These are phyloP conservation scores for Conus canariensis DNA, from an alignment of 2,888 invertebrate genomes.

Conservation along the genomic window DNA sequence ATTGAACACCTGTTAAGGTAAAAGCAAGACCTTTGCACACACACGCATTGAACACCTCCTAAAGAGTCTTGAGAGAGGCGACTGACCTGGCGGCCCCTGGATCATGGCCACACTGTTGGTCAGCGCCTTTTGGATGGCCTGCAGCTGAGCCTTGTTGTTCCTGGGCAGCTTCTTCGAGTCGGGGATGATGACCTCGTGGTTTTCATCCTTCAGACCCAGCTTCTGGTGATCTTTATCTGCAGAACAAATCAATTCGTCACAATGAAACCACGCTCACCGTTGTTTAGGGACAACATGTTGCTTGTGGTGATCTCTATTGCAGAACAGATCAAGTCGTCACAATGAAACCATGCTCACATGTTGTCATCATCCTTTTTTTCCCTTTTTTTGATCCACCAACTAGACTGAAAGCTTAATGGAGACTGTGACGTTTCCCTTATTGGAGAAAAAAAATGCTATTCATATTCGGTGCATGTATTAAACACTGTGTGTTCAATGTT, in stretches of 20 bases:
- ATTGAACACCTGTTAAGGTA: background rate
- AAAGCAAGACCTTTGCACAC: too few species aligned
- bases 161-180: constrained; percentile 37
- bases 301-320: background rate
- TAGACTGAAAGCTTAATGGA: too few species aligned
- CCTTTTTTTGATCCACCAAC: too few species aligned
- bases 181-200: constrained; percentile 7
- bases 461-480: too few species aligned
- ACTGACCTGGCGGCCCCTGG: constrained; percentile 65
- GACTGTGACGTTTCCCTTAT: too few species aligned
- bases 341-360: background rate
- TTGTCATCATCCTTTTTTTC: background rate
- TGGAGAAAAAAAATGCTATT: too few species aligned
- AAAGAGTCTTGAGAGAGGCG: too few species aligned
- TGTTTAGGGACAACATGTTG: background rate
- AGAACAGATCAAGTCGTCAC: background rate
- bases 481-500: too few species aligned
- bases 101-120: constrained; percentile 56
- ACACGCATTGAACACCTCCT: background rate
- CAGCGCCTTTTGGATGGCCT: constrained; percentile 59
- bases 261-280: background rate
- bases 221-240: background rate
- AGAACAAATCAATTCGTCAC: background rate
- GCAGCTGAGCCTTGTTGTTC: constrained; percentile 56
- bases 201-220: background rate